phyloP scores from a whole-genome alignment of 2,888 invertebrate species.

The Tipula vernalis region DNA sequence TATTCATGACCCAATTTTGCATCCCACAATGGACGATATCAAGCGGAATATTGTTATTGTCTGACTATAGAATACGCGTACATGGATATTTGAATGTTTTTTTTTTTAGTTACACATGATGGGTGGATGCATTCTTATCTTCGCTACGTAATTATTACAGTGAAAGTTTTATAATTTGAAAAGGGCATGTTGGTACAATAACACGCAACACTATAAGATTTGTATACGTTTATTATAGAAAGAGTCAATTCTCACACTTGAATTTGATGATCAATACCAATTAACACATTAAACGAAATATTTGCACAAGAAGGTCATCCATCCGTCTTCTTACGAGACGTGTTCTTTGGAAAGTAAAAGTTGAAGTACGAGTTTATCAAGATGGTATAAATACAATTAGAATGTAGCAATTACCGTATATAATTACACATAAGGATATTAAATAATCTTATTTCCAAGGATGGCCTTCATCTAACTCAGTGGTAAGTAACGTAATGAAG shows the following conservation, averaged over 20 bases:
- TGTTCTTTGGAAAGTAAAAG: background rate
- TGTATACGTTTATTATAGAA: background rate
- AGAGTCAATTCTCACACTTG: background rate
- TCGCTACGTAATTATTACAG: background rate
- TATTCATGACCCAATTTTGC: background rate
- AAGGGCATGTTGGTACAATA: background rate
- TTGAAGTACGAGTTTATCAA: background rate
- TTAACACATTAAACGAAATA: background rate
- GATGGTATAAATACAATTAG: background rate
- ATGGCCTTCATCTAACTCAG: background rate
- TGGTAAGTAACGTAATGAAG: background rate
- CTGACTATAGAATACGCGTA: background rate
- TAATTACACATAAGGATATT: background rate
- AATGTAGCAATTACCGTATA: background rate
- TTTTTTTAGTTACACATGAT: background rate
- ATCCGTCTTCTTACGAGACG: background rate
- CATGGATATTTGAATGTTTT: background rate
- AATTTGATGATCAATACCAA: background rate
- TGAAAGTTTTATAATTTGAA: background rate
- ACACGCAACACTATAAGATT: background rate
- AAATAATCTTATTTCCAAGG: background rate
- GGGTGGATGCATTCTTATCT: background rate
- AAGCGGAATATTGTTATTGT: background rate
- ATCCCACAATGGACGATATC: background rate
- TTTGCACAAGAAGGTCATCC: background rate